Percentiles rank a stretch among this genome's conserved stretches.
phyloP scores from a whole-genome alignment of 2,797 vertebrate species.

The Clamator glandarius region DNA sequence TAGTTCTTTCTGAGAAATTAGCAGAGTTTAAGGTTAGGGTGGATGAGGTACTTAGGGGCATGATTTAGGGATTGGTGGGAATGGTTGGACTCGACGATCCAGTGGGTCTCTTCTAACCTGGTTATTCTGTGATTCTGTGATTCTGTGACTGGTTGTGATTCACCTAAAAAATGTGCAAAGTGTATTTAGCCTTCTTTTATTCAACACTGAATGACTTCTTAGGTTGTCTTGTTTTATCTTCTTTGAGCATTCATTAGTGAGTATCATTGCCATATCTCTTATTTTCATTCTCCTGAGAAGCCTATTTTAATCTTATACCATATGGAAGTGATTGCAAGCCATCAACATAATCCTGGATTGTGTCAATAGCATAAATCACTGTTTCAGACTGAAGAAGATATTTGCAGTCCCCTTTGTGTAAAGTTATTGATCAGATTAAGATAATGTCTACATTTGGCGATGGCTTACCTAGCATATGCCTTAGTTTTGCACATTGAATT shows the following conservation, averaged over 20 bases:
- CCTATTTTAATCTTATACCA: constrained; percentile 37
- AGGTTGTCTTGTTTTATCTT: constrained; percentile 48
- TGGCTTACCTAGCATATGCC: neutral
- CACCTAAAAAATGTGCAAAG: neutral
- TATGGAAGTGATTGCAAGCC: constrained; percentile 55
- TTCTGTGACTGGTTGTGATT: neutral
- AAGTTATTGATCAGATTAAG: constrained; percentile 12
- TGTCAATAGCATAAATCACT: neutral
- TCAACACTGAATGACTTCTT: neutral
- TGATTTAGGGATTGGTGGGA: too few species aligned
- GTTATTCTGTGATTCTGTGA: too few species aligned
- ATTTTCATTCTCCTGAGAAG: constrained; percentile 50
- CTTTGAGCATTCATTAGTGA: constrained; percentile 52
- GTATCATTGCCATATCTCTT: constrained; percentile 48
- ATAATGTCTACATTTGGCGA: neutral
- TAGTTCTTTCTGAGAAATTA: neutral
- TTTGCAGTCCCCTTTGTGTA: neutral
- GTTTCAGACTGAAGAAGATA: neutral
- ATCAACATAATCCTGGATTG: constrained; percentile 7
- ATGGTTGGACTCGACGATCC: too few species aligned
- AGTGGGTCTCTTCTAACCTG: too few species aligned
- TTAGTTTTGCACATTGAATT: neutral
- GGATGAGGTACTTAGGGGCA: too few species aligned
- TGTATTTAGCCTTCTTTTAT: neutral
- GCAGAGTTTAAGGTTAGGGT: too few species aligned